Evolutionary conservation across 2,888 invertebrate species (phyloP).

Genomic region (Gastracanthus pulcherrimus): DNA sequence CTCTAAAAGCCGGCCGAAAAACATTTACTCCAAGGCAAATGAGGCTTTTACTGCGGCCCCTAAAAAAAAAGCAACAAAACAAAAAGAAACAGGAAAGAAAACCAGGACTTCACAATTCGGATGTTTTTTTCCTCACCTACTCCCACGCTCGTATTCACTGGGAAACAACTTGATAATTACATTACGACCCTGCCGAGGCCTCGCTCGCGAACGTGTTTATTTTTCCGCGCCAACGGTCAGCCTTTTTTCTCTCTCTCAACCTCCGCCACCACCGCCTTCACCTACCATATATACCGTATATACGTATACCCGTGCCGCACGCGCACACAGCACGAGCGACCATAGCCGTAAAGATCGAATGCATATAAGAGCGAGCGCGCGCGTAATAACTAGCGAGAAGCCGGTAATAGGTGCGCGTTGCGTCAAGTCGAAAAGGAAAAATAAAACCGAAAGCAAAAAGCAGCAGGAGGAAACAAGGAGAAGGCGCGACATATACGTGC

Average conservation of each 20-base stretch:
- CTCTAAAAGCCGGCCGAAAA: not conserved
- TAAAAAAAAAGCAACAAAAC: not conserved
- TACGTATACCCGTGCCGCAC: not conserved
- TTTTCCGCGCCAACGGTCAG: not conserved
- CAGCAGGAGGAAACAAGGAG: not conserved
- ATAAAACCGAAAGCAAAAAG: slow-evolving; percentile 11
- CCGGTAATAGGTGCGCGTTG: slow-evolving; percentile 9
- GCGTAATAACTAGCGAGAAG: slow-evolving; percentile 13
- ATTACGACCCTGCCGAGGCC: not conserved
- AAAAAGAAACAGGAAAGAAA: not conserved
- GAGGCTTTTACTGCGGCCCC: not conserved
- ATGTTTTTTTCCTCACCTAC: not conserved
- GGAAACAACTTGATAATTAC: slow-evolving; percentile 21
- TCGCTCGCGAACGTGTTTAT: not conserved
- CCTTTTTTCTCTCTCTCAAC: not conserved
- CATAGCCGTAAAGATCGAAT: slow-evolving; percentile 30
- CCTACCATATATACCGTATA: too few relatives aligned
- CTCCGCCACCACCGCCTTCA: not conserved
- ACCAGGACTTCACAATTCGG: not conserved
- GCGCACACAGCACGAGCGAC: not conserved
- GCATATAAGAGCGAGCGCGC: not conserved
- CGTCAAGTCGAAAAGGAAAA: not conserved
- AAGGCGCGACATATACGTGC: not conserved
- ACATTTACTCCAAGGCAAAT: slow-evolving; percentile 9
- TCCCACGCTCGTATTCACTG: not conserved